These are phyloP conservation scores for Bombycilla garrulus DNA, from an alignment of 2,113 vertebrate genomes.

Conservation along the genomic window DNA sequence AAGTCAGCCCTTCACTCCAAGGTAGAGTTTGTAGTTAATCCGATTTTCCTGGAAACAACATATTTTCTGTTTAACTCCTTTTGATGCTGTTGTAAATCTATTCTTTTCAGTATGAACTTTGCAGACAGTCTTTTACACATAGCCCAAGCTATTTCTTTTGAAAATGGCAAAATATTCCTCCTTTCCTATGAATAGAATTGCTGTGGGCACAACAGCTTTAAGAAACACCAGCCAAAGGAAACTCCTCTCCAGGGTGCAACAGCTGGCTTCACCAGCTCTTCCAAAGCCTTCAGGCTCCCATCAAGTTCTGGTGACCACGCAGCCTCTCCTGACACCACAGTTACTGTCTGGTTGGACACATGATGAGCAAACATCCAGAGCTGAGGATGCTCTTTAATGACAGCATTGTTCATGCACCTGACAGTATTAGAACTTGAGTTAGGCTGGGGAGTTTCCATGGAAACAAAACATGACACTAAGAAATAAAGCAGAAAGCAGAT, in stretches of 20 bases:
- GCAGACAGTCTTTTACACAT: background rate
- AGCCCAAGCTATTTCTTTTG: background rate
- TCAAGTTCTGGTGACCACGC: background rate
- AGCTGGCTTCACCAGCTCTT: background rate
- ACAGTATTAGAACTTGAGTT: background rate
- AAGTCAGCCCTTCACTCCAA: background rate
- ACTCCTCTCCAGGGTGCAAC: background rate
- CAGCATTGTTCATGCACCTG: constrained; percentile 7
- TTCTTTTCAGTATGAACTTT: background rate
- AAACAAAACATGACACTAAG: constrained; percentile 29
- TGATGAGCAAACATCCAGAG: rapidly evolving
- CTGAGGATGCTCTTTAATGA: background rate
- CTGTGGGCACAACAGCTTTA: background rate
- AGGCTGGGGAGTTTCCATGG: constrained; percentile 43
- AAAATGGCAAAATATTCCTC: background rate
- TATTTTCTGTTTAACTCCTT: background rate
- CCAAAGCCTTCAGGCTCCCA: background rate
- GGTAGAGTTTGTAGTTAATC: background rate
- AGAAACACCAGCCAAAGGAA: background rate
- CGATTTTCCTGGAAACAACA: background rate
- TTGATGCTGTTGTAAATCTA: background rate
- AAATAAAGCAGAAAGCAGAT: constrained; percentile 24
- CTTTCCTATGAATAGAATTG: background rate
- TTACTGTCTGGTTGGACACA: background rate
- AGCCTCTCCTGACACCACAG: background rate